phyloP scores from a whole-genome alignment of 2,888 invertebrate genomes.

The Melinaea menophilus region DNA sequence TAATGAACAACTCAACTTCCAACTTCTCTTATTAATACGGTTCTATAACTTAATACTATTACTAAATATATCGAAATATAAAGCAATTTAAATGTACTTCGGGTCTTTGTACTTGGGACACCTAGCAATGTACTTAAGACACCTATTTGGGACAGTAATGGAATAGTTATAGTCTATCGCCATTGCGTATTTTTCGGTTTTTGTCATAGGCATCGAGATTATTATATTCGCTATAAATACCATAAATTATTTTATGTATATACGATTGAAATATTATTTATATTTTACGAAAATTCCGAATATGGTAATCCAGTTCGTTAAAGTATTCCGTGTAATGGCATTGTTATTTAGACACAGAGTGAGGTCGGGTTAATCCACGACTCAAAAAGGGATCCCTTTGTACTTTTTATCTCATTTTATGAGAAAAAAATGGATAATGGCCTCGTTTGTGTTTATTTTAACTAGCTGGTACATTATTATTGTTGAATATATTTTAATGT shows the following conservation, averaged over 20 bases:
- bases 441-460: background rate
- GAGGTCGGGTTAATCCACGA: constrained; percentile 19
- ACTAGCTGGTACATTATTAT: background rate
- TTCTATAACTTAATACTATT: background rate
- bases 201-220: no score
- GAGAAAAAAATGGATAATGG: constrained; percentile 5
- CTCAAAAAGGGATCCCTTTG: constrained; percentile 22
- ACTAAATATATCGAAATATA: no score
- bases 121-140: no score
- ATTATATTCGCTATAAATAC: no score
- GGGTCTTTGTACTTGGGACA: no score
- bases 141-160: no score
- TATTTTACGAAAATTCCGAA: background rate
- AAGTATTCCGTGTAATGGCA: constrained; percentile 19
- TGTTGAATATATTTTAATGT: background rate
- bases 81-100: no score
- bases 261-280: background rate
- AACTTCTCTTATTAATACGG: constrained; percentile 9
- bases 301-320: constrained; percentile 10
- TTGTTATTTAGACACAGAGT: constrained; percentile 30
- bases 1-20: constrained; percentile 8
- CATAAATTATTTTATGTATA: no score
- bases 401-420: constrained; percentile 14
- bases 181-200: no score
- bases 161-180: no score